These are phyloP conservation scores for Glossosoma conforme DNA, from an alignment of 1,140 invertebrate genomes.

Conservation along the genomic window DNA sequence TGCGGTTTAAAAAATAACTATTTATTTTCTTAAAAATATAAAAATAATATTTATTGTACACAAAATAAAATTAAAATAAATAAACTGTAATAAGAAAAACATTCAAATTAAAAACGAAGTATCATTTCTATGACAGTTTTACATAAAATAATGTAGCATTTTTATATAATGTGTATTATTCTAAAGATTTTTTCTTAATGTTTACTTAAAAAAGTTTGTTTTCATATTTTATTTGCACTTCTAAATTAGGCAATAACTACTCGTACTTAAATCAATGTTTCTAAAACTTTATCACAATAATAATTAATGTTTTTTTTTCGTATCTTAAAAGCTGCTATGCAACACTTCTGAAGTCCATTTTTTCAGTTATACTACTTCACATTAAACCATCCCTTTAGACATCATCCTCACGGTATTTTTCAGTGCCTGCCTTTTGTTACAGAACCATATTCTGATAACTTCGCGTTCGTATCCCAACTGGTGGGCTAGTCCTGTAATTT, in stretches of 20 bases:
- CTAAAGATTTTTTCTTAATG: no score
- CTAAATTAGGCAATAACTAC: conserved; percentile 9
- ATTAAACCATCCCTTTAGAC: conserved; percentile 70
- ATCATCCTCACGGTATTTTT: conserved; percentile 93
- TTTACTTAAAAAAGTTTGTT: not conserved
- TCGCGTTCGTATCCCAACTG: conserved; percentile 94
- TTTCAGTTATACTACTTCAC: not conserved
- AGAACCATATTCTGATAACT: conserved; percentile 99
- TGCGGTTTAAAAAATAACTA: no score
- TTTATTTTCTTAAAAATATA: no score
- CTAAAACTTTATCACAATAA: conserved; percentile 23
- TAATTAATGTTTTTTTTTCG: not conserved
- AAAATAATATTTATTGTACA: no score
- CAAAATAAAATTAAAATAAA: no score
- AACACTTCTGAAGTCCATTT: not conserved
- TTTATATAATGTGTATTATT: no score
- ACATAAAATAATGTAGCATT: no score
- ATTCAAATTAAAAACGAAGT: no score
- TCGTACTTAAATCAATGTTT: conserved; percentile 10
- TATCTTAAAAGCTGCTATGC: not conserved
- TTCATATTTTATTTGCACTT: conserved; percentile 23
- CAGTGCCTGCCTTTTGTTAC: conserved; percentile 94
- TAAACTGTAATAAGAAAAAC: no score
- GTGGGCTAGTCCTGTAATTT: conserved; percentile 92
- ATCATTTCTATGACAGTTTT: no score